Conservation (phyloP, 2,113 vertebrate genomes). For the Melanocharis versteri region DNA sequence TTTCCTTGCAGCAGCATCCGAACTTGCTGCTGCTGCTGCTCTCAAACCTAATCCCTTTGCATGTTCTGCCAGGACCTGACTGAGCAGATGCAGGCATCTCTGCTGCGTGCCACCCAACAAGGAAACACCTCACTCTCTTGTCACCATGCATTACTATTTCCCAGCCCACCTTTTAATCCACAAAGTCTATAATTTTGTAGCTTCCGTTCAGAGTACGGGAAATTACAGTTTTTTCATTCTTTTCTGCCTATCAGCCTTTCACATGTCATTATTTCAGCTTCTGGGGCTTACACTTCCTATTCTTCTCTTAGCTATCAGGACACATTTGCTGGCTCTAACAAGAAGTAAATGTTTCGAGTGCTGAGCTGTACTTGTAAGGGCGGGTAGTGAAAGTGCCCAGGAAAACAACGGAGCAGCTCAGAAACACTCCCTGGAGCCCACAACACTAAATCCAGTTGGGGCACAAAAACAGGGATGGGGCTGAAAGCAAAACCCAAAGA, state of each 20-base stretch:
- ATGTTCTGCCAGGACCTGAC: fast-evolving
- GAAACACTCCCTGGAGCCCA: fast-evolving
- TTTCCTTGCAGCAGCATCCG: neutral
- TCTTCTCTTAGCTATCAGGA: neutral
- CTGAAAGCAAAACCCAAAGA: neutral
- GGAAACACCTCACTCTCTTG: neutral
- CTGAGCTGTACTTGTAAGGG: neutral
- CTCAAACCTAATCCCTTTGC: neutral
- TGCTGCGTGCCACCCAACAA: fast-evolving
- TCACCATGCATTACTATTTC: fast-evolving
- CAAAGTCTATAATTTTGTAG: neutral
- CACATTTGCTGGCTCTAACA: neutral
- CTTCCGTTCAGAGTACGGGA: neutral
- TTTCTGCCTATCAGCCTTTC: neutral
- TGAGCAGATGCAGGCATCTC: fast-evolving
- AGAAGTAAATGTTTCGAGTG: neutral
- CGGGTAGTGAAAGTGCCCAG: fast-evolving
- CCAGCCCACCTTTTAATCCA: neutral
- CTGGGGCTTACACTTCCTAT: neutral
- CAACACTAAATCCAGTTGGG: neutral
- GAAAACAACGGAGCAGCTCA: neutral
- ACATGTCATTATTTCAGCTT: neutral
- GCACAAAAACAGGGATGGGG: neutral
- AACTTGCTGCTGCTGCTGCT: neutral
- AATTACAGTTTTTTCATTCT: neutral